Evolutionary conservation across 2,797 vertebrate species (phyloP), one percentile per base, ranked within the genome.

Genomic region (Parotocinclus haroldoi): DNA sequence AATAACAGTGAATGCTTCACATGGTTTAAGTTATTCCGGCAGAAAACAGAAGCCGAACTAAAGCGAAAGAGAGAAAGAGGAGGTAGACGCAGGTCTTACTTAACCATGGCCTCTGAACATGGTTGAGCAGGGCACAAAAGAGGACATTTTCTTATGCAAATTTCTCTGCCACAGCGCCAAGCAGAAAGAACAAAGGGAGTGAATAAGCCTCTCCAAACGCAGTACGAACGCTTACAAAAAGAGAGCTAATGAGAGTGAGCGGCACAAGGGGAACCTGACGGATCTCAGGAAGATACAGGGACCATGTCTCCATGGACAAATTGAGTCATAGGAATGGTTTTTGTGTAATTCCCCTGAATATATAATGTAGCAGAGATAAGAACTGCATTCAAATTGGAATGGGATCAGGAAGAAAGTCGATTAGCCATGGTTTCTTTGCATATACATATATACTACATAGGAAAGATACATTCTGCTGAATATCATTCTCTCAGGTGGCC

Each of bases 81-180:
- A 68, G 62, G 53, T 17, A 50, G 51, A 66, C 18, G 37, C 45
- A 8, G 38, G 52, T 14, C 45, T 72, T 61, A 58, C 58, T 72
- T 72, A 57, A 51, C 51, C 46, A 18, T 55, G 63, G 66, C 60
- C 72, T 68, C 72, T 37, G 49, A 77, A 65, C 42, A 19, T 14
- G 36, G 61, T 61, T 63, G 64, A 68, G 60, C 68, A 46, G 49
- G 53, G 59, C 63, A 73, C 58, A 63, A 70, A 73, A 56, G 54
- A 45, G 40, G 49, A 54, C 59, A 63, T 72, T 75, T 79, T 79
- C 60, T 79, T 60, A 79, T 79, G 78, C 72, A 68, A 79, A 79
- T 79, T 68, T 56, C 61, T 54, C 49, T 51, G 70, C 57, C 64
- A 46, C 44, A 62, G 67, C 27, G 42, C 63, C 57, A 39, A 63